These are phyloP conservation scores for Nomada goodeniana DNA, from an alignment of 2,888 invertebrate genomes.

Conservation along the genomic window DNA sequence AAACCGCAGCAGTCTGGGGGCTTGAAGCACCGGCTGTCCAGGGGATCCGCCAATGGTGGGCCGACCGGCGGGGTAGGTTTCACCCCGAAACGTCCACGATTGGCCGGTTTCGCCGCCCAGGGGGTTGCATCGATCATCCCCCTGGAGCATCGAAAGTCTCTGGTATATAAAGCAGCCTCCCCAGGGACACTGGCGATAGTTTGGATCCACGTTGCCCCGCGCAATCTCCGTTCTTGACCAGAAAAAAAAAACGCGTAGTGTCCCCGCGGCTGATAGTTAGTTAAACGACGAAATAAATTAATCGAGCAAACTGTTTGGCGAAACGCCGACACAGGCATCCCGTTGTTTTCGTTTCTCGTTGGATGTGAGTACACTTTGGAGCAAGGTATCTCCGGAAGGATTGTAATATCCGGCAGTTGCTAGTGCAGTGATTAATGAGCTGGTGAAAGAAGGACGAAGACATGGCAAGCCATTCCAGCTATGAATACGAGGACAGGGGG, in stretches of 20 bases:
- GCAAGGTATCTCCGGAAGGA: no score
- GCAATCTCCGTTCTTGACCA: constrained; percentile 11
- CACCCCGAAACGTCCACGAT: constrained; percentile 60
- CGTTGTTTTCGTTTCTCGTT: no score
- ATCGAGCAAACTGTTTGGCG: no score
- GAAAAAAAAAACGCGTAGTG: constrained; percentile 18
- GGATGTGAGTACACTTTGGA: no score
- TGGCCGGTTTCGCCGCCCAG: constrained; percentile 79
- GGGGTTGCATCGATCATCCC: constrained; percentile 81
- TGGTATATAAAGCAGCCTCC: constrained; percentile 77
- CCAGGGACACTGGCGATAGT: constrained; percentile 75
- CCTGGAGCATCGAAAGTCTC: constrained; percentile 52
- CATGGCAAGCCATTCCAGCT: constrained; percentile 81
- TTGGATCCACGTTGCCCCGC: constrained; percentile 36
- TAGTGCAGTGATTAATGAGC: constrained; percentile 57
- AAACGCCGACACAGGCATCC: no score
- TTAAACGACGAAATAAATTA: no score
- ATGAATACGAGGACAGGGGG: constrained; percentile 81
- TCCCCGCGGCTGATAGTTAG: background rate
- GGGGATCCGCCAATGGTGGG: constrained; percentile 62
- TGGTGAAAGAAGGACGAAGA: constrained; percentile 33
- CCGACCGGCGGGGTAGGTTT: constrained; percentile 68
- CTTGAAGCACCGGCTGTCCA: constrained; percentile 72
- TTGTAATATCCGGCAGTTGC: background rate
- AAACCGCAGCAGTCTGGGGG: constrained; percentile 75